Conservation (phyloP, 2,888 invertebrate genomes). For the Andrena flavipes region DNA sequence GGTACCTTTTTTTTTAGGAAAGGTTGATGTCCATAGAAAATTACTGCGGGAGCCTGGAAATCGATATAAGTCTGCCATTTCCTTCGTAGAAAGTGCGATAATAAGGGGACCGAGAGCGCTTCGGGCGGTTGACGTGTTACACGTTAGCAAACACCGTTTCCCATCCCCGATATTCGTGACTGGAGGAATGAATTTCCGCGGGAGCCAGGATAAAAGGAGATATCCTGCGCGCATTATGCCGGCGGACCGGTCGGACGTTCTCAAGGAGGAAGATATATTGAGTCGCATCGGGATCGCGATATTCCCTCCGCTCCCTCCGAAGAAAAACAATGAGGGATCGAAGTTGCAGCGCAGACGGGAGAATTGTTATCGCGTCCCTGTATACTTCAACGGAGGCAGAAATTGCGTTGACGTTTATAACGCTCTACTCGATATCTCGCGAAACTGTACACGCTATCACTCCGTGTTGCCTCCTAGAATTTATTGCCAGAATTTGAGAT, state of each 20-base stretch:
- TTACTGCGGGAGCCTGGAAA: background rate
- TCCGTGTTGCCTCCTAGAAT: background rate
- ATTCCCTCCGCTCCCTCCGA: background rate
- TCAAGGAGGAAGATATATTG: conserved; percentile 8
- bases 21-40: background rate
- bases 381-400: conserved; percentile 16
- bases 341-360: conserved; percentile 14
- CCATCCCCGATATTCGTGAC: conserved; percentile 4
- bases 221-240: background rate
- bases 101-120: background rate
- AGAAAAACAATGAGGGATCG: conserved; percentile 40
- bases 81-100: conserved; percentile 11
- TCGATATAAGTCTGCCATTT: conserved; percentile 2
- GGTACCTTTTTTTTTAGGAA: no score
- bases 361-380: conserved; percentile 45
- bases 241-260: conserved; percentile 3
- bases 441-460: conserved; percentile 7
- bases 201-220: conserved; percentile 11
- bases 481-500: conserved; percentile 34
- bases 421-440: background rate
- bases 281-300: conserved; percentile 2
- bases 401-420: conserved; percentile 52
- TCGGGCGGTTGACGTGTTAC: conserved; percentile 27
- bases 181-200: conserved; percentile 24
- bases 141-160: conserved; percentile 18